Percentiles rank a stretch among this genome's conserved stretches.
Evolutionary conservation across 2,113 vertebrate species (phyloP).

Genomic region (Jaculus jaculus): DNA sequence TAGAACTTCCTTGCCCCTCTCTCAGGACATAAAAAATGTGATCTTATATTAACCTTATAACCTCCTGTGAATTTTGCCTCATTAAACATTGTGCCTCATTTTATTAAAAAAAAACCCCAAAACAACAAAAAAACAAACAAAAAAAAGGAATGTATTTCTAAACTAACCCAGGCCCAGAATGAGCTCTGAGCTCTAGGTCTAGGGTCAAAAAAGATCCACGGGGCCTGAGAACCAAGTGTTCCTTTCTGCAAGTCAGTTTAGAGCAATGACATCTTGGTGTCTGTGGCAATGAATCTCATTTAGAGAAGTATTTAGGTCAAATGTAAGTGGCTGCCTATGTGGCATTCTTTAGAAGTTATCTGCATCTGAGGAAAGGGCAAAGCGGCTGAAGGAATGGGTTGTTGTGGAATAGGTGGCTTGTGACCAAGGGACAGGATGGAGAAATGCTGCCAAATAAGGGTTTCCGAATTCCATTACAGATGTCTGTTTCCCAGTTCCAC

Average conservation of each 20-base stretch:
- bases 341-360: background rate
- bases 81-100: too few species aligned
- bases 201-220: background rate
- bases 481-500: background rate
- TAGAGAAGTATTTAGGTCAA: slow-evolving; percentile 1
- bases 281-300: background rate
- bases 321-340: background rate
- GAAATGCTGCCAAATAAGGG: background rate
- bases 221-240: background rate
- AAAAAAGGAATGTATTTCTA: background rate
- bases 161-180: background rate
- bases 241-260: background rate
- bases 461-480: background rate
- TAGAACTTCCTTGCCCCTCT: too few species aligned
- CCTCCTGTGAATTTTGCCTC: too few species aligned
- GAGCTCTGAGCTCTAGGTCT: background rate
- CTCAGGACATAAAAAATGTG: too few species aligned
- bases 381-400: background rate
- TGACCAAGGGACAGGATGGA: background rate
- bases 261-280: background rate
- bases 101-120: too few species aligned
- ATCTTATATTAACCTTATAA: too few species aligned
- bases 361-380: background rate
- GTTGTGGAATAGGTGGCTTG: background rate
- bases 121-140: too few species aligned